Conservation (phyloP, 2,797 vertebrate species). For the Taenioides sp. region DNA sequence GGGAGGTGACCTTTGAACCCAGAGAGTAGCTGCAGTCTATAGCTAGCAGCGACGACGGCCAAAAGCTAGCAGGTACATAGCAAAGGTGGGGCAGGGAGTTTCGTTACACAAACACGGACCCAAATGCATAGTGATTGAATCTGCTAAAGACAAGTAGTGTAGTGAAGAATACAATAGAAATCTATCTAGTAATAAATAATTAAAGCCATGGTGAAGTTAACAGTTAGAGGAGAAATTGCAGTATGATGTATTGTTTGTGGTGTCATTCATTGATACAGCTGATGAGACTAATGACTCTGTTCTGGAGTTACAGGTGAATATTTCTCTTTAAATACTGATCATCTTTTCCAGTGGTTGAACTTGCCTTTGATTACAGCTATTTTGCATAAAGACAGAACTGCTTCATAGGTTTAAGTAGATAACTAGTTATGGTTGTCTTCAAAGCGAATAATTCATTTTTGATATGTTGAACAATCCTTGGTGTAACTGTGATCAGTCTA, state of each 20-base stretch:
- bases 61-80: not conserved
- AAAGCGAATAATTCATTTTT: constrained; percentile 9
- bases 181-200: no score
- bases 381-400: not conserved
- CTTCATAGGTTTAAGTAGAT: not conserved
- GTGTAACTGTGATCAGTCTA: not conserved
- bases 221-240: no score
- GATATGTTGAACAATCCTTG: not conserved
- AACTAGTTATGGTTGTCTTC: not conserved
- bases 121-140: not conserved
- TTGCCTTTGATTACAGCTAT: not conserved
- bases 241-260: not conserved
- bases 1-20: constrained; percentile 28
- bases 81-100: not conserved
- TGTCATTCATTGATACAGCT: not conserved
- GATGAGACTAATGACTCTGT: not conserved
- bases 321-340: not conserved
- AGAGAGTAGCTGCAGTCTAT: constrained; percentile 18
- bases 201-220: no score
- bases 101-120: constrained; percentile 23
- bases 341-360: not conserved
- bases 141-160: not conserved
- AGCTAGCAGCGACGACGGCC: not conserved
- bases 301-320: not conserved
- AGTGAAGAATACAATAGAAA: not conserved